These are phyloP conservation scores for Melolontha melolontha DNA, from an alignment of 2,888 invertebrate species.

Conservation along the genomic window DNA sequence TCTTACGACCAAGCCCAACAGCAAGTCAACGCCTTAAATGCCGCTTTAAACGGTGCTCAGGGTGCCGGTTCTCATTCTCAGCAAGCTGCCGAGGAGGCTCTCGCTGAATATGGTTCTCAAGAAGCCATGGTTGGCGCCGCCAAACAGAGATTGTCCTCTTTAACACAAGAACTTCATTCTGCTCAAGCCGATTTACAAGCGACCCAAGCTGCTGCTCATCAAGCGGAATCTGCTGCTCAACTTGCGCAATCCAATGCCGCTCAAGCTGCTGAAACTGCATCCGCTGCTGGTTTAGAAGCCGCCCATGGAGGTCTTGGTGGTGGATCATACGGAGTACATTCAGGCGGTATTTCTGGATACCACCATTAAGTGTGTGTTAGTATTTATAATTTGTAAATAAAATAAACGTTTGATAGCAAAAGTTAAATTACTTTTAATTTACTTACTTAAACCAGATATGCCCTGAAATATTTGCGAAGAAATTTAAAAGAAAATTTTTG, in stretches of 20 bases:
- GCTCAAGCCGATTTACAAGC: constrained; percentile 81
- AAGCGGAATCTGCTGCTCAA: constrained; percentile 77
- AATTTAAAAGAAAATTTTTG: too few relatives aligned
- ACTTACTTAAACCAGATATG: too few relatives aligned
- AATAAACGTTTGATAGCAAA: neutral
- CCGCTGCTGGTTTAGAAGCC: constrained; percentile 41
- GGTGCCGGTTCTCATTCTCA: constrained; percentile 81
- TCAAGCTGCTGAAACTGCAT: constrained; percentile 71
- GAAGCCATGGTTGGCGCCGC: constrained; percentile 81
- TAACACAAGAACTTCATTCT: constrained; percentile 76
- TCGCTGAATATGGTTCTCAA: constrained; percentile 82
- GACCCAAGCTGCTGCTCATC: constrained; percentile 78
- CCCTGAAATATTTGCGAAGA: too few relatives aligned
- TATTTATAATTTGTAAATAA: constrained; percentile 8
- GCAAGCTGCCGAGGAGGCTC: constrained; percentile 79
- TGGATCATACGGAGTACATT: constrained; percentile 14
- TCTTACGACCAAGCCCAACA: constrained; percentile 71
- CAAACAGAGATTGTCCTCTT: constrained; percentile 74
- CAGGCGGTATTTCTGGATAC: constrained; percentile 22
- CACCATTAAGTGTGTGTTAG: constrained; percentile 25
- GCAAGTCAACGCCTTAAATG: constrained; percentile 78
- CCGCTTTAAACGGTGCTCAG: constrained; percentile 82
- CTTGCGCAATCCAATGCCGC: constrained; percentile 82
- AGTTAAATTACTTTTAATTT: too few relatives aligned
- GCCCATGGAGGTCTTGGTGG: constrained; percentile 33